These are phyloP conservation scores for Xanthia togata DNA, from an alignment of 2,888 invertebrate genomes.

Conservation along the genomic window DNA sequence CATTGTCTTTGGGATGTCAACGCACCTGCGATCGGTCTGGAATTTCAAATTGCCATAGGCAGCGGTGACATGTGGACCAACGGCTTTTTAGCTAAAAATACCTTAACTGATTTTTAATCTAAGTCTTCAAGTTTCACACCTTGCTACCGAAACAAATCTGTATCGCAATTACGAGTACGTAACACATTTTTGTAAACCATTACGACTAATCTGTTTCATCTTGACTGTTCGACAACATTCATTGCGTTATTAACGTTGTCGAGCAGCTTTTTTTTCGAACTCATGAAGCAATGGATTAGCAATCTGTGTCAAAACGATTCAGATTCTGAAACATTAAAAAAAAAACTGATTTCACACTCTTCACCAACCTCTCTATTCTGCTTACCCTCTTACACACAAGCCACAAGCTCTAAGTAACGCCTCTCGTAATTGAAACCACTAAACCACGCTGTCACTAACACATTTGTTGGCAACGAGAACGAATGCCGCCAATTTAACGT, in stretches of 20 bases:
- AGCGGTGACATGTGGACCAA: neutral
- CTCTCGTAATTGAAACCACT: constrained; percentile 42
- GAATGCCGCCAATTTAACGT: constrained; percentile 37
- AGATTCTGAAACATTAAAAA: neutral
- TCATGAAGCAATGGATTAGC: too few relatives aligned
- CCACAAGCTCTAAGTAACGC: constrained; percentile 2
- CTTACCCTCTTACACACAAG: constrained; percentile 1
- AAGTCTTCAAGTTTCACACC: neutral
- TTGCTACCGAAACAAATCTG: neutral
- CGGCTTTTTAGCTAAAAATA: neutral
- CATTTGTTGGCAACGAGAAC: constrained; percentile 45
- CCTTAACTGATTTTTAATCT: too few relatives aligned
- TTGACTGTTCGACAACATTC: too few relatives aligned
- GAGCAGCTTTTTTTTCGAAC: too few relatives aligned
- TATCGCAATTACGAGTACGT: too few relatives aligned
- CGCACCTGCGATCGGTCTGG: neutral
- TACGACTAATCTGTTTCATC: too few relatives aligned
- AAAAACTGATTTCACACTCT: neutral
- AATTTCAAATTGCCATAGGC: neutral
- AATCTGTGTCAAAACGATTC: too few relatives aligned
- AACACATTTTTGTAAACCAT: too few relatives aligned
- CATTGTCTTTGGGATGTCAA: neutral
- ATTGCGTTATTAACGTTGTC: too few relatives aligned
- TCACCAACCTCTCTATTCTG: neutral
- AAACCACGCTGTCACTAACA: constrained; percentile 51